A percentile compares a stretch with the other conserved stretches of the same genome.
Conservation (phyloP, 2,888 invertebrate species). For the Ernsta delagoae region DNA sequence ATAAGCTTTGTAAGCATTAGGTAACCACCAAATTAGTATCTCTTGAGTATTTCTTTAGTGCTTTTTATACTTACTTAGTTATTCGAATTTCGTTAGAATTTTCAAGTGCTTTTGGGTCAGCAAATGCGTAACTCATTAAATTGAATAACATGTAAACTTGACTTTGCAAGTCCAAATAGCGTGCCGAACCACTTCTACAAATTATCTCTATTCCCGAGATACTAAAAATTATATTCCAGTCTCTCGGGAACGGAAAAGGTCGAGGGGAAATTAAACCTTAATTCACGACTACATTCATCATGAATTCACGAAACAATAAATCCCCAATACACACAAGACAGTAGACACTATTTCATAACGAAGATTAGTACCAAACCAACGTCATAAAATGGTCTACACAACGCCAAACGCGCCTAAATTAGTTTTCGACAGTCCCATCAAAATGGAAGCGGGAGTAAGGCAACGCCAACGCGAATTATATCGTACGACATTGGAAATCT, state of each 20-base stretch:
- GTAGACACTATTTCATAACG: neutral
- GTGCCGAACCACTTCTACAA: neutral
- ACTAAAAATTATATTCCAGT: neutral
- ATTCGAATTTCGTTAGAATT: no score
- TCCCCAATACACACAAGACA: neutral
- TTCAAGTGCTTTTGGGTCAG: no score
- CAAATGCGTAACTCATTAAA: no score
- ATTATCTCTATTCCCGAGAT: neutral
- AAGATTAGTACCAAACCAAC: neutral
- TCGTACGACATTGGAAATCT: slow-evolving; percentile 26
- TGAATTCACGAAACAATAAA: neutral
- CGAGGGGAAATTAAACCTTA: neutral
- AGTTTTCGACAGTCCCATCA: slow-evolving; percentile 16
- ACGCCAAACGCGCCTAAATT: slow-evolving; percentile 1
- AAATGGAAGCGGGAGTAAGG: slow-evolving; percentile 9
- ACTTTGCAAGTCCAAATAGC: neutral
- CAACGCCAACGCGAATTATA: slow-evolving; percentile 21
- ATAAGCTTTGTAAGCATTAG: no score
- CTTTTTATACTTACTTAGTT: no score
- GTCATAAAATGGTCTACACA: neutral
- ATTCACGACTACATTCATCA: neutral
- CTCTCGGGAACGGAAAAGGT: neutral
- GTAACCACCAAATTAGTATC: no score
- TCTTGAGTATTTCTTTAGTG: no score
- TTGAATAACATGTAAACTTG: no score